Evolutionary conservation across 2,888 invertebrate species (phyloP).

Genomic region (Hemicrepidius hirtus): DNA sequence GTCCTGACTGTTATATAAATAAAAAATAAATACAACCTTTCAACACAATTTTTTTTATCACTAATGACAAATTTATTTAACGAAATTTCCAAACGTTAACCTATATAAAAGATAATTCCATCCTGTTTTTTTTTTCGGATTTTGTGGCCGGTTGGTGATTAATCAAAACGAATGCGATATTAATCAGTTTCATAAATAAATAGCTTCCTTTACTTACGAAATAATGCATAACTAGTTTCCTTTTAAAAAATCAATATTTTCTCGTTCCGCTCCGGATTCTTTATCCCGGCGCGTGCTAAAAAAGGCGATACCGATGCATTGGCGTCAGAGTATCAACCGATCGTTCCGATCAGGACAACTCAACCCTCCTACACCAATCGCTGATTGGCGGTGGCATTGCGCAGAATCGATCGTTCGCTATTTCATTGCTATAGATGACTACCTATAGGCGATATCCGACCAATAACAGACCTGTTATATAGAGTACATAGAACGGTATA

Average conservation of each 20-base stretch:
- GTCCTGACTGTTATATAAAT: too few relatives aligned
- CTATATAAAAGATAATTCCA: too few relatives aligned
- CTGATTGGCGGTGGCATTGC: slow-evolving; percentile 76
- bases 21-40: too few relatives aligned
- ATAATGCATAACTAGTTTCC: too few relatives aligned
- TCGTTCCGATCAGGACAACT: slow-evolving; percentile 64
- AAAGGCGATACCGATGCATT: slow-evolving; percentile 64
- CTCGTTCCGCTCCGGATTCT: slow-evolving; percentile 1
- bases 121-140: too few relatives aligned
- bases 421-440: slow-evolving; percentile 73
- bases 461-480: slow-evolving; percentile 64
- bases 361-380: slow-evolving; percentile 56
- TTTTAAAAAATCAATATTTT: slow-evolving; percentile 10
- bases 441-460: slow-evolving; percentile 72
- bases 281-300: slow-evolving; percentile 35
- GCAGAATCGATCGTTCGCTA: slow-evolving; percentile 77
- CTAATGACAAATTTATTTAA: too few relatives aligned
- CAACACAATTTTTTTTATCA: too few relatives aligned
- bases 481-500: slow-evolving; percentile 50
- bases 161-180: too few relatives aligned
- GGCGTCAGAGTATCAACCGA: slow-evolving; percentile 66
- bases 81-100: too few relatives aligned
- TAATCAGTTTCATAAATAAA: too few relatives aligned
- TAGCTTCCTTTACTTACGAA: too few relatives aligned
- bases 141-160: not conserved